Conservation (phyloP, 2,888 invertebrate species). For the Blera fallax region DNA sequence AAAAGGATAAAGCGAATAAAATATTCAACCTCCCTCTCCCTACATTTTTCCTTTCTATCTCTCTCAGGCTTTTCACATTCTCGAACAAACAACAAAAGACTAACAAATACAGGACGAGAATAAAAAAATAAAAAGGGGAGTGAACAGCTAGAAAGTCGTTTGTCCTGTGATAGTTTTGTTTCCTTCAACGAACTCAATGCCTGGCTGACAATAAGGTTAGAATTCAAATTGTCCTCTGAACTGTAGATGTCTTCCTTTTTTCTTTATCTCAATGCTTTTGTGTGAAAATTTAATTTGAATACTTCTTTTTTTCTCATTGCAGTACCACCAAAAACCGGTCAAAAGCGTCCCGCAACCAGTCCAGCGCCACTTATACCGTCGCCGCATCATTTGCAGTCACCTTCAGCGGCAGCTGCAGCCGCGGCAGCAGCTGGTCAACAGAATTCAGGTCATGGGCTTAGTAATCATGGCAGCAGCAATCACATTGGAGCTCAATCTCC, state of each 20-base stretch:
- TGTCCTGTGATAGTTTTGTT: not conserved
- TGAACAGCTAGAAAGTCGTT: not conserved
- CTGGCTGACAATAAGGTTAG: not conserved
- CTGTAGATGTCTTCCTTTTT: not conserved
- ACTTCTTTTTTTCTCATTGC: conserved; percentile 64
- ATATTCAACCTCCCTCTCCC: not conserved
- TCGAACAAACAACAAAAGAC: not conserved
- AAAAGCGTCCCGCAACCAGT: conserved; percentile 81
- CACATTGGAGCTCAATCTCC: conserved; percentile 79
- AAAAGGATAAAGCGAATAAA: conserved; percentile 5
- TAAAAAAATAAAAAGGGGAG: not conserved
- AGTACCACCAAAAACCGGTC: conserved; percentile 81
- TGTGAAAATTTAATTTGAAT: conserved; percentile 3
- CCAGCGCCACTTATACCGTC: conserved; percentile 80
- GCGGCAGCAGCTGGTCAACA: conserved; percentile 73
- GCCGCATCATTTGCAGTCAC: conserved; percentile 80
- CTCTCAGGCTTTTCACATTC: not conserved
- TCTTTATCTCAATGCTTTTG: not conserved
- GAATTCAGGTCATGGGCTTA: conserved; percentile 65
- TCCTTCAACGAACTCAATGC: not conserved
- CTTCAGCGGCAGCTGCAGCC: conserved; percentile 74
- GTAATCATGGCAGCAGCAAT: conserved; percentile 78
- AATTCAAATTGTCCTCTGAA: conserved; percentile 21
- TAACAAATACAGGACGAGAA: not conserved
- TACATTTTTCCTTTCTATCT: not conserved